Conservation (phyloP, 2,113 vertebrate species). For the Chionodraco myersi region DNA sequence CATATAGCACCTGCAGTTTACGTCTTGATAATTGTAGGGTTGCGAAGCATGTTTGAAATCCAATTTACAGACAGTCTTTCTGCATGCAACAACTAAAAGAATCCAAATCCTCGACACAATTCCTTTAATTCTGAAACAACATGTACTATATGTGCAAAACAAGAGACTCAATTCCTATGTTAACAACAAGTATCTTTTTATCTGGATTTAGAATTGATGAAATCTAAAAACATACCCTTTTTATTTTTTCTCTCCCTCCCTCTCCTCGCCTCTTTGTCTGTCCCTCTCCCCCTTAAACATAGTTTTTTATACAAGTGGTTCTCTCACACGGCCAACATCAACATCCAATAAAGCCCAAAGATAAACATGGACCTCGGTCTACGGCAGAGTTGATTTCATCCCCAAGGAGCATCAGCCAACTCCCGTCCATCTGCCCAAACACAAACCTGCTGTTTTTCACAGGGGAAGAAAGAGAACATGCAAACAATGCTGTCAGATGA, state of each 20-base stretch:
- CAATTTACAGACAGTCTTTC: background rate
- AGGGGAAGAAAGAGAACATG: conserved; percentile 45
- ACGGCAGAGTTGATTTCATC: conserved; percentile 84
- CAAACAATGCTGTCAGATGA: conserved; percentile 70
- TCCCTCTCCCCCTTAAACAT: conserved; percentile 70
- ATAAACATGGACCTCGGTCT: conserved; percentile 83
- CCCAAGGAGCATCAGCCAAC: conserved; percentile 79
- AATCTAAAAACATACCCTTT: conserved; percentile 25
- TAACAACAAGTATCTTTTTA: conserved; percentile 20
- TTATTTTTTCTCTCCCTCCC: conserved; percentile 14
- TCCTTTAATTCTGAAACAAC: conserved; percentile 3
- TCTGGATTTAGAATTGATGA: conserved; percentile 34
- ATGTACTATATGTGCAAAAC: background rate
- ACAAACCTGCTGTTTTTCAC: conserved; percentile 82
- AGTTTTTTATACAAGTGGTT: conserved; percentile 82
- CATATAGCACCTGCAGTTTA: too few species aligned
- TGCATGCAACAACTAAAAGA: background rate
- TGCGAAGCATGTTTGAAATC: too few species aligned
- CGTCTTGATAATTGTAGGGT: too few species aligned
- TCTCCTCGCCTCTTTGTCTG: conserved; percentile 19
- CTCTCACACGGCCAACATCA: conserved; percentile 83
- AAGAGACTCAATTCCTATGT: background rate
- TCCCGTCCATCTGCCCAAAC: conserved; percentile 84
- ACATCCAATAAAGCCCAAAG: conserved; percentile 85
- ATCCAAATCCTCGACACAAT: background rate